Conservation (phyloP, 2,797 vertebrate species). For the Lithobates sylvaticus region DNA sequence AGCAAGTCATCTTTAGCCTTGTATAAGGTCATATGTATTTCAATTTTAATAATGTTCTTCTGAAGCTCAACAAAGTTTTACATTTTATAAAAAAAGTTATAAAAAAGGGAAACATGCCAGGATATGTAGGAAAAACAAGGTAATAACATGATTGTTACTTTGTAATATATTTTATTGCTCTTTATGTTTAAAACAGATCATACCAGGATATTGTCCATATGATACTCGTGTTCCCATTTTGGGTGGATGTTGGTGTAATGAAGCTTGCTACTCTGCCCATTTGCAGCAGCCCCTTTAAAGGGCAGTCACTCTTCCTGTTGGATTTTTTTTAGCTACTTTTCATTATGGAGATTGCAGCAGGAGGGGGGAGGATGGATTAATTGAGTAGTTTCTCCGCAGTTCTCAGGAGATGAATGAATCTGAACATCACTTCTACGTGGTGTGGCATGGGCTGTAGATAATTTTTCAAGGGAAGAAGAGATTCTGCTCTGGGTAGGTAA, state of each 20-base stretch:
- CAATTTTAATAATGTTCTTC: conserved; percentile 42
- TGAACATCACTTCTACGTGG: too few species aligned
- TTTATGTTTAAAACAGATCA: not conserved
- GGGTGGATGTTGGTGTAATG: not conserved
- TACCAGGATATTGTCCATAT: not conserved
- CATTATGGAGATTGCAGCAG: too few species aligned
- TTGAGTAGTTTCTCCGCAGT: too few species aligned
- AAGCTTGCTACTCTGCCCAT: not conserved
- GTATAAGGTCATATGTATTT: conserved; percentile 30
- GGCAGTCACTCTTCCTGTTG: not conserved
- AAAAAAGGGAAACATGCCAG: not conserved
- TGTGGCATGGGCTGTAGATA: too few species aligned
- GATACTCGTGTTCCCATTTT: not conserved
- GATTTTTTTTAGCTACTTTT: not conserved
- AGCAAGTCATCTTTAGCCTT: conserved; percentile 20
- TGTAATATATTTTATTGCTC: not conserved
- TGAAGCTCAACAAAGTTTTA: not conserved
- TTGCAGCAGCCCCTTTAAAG: not conserved
- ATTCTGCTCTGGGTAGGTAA: too few species aligned
- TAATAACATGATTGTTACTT: conserved; percentile 8
- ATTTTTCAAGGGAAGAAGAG: too few species aligned
- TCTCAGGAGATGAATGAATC: too few species aligned
- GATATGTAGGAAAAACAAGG: not conserved
- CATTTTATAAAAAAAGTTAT: too few species aligned
- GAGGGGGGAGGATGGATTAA: too few species aligned